These are phyloP conservation scores for Eumeta japonica DNA, from an alignment of 1,140 invertebrate species.

Conservation along the genomic window DNA sequence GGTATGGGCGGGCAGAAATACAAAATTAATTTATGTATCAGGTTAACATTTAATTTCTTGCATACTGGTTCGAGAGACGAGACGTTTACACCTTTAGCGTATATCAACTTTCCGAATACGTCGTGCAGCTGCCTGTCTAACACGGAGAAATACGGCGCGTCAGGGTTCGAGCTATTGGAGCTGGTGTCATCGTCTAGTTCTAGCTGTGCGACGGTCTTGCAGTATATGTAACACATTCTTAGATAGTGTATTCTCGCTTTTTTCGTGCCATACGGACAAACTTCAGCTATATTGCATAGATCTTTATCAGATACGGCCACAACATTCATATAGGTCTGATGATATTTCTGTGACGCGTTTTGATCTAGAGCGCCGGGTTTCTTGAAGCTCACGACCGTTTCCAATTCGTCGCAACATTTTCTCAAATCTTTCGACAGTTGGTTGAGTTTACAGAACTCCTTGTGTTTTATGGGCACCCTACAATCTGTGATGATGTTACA, in stretches of 20 bases:
- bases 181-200: conserved; percentile 30
- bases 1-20: conserved; percentile 50
- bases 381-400: conserved; percentile 27
- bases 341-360: conserved; percentile 42
- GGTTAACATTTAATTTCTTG: conserved; percentile 50
- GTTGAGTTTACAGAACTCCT: conserved; percentile 50
- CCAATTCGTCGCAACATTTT: conserved; percentile 37
- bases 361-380: conserved; percentile 23
- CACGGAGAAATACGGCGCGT: conserved; percentile 36
- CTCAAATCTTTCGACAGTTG: conserved; percentile 44
- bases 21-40: conserved; percentile 51
- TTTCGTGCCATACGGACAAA: conserved; percentile 31
- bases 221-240: conserved; percentile 51
- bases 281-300: conserved; percentile 42
- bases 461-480: conserved; percentile 47
- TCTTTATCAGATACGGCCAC: conserved; percentile 48
- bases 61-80: conserved; percentile 48
- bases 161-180: conserved; percentile 12
- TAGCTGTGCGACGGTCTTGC: conserved; percentile 43
- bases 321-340: conserved; percentile 50
- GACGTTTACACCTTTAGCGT: conserved; percentile 42
- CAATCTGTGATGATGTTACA: conserved; percentile 48
- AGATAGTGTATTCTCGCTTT: conserved; percentile 41
- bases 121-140: conserved; percentile 44
- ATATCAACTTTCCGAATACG: conserved; percentile 52